phyloP scores from a whole-genome alignment of 1,140 invertebrate genomes.

The Eulimnadia texana region DNA sequence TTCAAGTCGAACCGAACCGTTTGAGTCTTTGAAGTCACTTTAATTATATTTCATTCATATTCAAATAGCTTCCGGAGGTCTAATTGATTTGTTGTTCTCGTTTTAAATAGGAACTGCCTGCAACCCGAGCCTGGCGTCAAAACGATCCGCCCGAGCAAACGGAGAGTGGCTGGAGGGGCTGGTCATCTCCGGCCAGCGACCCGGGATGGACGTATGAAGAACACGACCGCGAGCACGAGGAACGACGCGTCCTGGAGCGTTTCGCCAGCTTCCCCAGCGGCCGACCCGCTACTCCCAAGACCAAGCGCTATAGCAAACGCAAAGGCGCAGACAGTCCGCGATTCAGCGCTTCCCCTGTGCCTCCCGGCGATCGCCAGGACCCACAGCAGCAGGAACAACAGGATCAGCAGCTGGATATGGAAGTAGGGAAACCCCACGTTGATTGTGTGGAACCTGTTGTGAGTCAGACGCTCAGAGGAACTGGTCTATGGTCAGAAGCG shows the following conservation, averaged over 20 bases:
- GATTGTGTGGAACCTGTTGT: background rate
- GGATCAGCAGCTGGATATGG: background rate
- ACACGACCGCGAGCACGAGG: conserved; percentile 33
- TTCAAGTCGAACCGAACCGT: too few relatives aligned
- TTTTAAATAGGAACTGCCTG: background rate
- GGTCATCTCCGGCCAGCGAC: conserved; percentile 10
- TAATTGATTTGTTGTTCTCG: background rate
- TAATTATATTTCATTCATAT: background rate
- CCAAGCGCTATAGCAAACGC: background rate
- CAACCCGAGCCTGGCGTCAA: background rate
- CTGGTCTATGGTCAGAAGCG: too few relatives aligned
- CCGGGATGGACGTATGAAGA: background rate
- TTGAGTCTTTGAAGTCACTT: background rate
- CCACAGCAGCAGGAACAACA: background rate
- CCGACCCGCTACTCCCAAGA: background rate
- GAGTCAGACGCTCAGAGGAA: background rate
- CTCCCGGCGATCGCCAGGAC: background rate
- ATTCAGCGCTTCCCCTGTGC: background rate
- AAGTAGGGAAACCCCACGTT: background rate
- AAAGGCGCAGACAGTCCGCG: conserved; percentile 7
- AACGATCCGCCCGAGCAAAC: background rate
- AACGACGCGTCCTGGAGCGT: conserved; percentile 37
- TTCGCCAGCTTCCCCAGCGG: conserved; percentile 34
- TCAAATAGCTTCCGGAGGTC: background rate
- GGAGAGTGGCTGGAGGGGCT: background rate